Percentiles rank a stretch among this genome's conserved stretches.
Conservation (phyloP, 2,888 invertebrate genomes). For the Quadroppia sp. region DNA sequence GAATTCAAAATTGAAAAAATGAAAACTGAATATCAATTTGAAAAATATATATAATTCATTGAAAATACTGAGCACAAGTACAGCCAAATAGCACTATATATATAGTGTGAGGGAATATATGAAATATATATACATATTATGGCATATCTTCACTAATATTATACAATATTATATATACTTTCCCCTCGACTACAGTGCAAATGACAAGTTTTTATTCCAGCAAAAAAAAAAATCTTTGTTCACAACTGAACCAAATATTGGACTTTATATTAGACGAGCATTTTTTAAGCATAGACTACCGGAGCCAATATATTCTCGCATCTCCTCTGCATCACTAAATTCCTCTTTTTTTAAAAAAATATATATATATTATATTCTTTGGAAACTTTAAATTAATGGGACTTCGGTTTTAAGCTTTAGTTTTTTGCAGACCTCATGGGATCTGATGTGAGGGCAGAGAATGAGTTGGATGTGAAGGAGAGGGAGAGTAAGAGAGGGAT, state of each 20-base stretch:
- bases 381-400: constrained; percentile 30
- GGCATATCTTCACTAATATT: no score
- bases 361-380: constrained; percentile 32
- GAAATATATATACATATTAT: not conserved
- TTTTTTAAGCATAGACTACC: not conserved
- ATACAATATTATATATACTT: not conserved
- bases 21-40: constrained; percentile 16
- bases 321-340: constrained; percentile 17
- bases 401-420: constrained; percentile 26
- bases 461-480: not conserved
- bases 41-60: not conserved
- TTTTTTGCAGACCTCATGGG: constrained; percentile 33
- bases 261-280: not conserved
- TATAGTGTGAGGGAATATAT: not conserved
- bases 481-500: constrained; percentile 23
- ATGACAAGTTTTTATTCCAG: constrained; percentile 19
- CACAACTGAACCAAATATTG: not conserved
- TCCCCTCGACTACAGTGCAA: not conserved
- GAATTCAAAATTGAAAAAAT: constrained; percentile 17
- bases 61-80: not conserved
- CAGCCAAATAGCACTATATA: no score
- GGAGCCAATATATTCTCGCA: not conserved
- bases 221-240: not conserved
- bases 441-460: not conserved
- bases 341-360: constrained; percentile 8